phyloP scores from a whole-genome alignment of 2,888 invertebrate genomes.

The Leucophora obtusa region DNA sequence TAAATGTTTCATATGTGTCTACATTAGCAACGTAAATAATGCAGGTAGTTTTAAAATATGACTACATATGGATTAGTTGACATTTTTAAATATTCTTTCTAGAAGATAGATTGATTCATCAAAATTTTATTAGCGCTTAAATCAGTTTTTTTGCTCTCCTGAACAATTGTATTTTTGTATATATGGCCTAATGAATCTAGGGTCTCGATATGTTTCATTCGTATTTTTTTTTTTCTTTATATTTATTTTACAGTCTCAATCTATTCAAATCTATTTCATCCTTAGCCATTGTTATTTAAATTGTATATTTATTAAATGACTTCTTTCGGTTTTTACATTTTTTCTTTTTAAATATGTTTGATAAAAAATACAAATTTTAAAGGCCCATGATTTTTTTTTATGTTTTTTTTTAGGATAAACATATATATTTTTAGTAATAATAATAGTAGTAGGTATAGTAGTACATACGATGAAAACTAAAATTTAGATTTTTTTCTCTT shows the following conservation, averaged over 20 bases:
- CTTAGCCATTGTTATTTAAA: constrained; percentile 13
- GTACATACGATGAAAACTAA: background rate
- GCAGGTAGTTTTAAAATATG: too few species aligned
- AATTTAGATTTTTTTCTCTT: constrained; percentile 8
- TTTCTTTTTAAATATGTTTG: constrained; percentile 39
- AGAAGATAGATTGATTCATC: too few species aligned
- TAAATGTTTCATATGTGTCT: too few species aligned
- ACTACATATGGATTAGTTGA: too few species aligned
- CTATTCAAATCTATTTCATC: constrained; percentile 32
- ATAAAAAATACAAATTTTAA: constrained; percentile 58
- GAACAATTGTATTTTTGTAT: too few species aligned
- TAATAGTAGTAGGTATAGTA: constrained; percentile 21
- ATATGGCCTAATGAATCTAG: too few species aligned
- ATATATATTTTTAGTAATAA: constrained; percentile 9
- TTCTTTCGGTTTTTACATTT: constrained; percentile 7
- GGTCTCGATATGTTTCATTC: constrained; percentile 34
- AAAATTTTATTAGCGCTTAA: too few species aligned
- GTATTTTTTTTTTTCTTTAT: constrained; percentile 13
- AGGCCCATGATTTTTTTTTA: constrained; percentile 51
- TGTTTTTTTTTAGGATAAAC: constrained; percentile 13
- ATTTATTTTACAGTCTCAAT: constrained; percentile 58
- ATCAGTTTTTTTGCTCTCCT: too few species aligned
- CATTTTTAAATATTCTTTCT: too few species aligned
- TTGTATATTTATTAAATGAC: constrained; percentile 23
- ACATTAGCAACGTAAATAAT: too few species aligned